Evolutionary conservation across 2,888 invertebrate genomes (phyloP).

Genomic region (Panopea generosa): DNA sequence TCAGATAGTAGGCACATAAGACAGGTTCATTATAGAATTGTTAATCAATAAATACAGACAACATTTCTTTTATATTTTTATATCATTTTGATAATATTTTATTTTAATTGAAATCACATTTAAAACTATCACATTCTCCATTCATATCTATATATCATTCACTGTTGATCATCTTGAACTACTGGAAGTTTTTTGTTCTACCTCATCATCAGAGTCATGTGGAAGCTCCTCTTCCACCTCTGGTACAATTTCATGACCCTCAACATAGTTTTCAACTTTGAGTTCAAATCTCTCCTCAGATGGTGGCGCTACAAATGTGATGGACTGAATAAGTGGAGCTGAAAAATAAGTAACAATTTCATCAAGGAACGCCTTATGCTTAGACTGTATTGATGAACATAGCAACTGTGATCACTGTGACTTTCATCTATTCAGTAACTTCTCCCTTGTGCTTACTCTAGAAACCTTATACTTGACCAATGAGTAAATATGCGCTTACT

Average conservation of each 20-base stretch:
- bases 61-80: too few species aligned
- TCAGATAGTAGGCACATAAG: too few species aligned
- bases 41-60: too few species aligned
- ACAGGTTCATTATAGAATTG: too few species aligned
- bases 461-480: too few species aligned
- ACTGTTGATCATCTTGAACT: background rate
- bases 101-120: too few species aligned
- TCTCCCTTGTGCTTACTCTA: too few species aligned
- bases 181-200: background rate
- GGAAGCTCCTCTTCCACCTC: background rate
- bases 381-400: background rate
- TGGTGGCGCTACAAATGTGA: slow-evolving; percentile 76
- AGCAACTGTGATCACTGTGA: background rate
- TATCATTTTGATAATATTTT: too few species aligned
- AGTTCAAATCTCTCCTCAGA: slow-evolving; percentile 76
- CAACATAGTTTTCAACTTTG: slow-evolving; percentile 7
- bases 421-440: background rate
- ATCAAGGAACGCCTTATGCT: background rate
- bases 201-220: slow-evolving; percentile 38
- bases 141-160: background rate
- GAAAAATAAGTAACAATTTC: slow-evolving; percentile 31
- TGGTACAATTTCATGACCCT: background rate
- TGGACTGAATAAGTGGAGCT: slow-evolving; percentile 73
- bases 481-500: too few species aligned
- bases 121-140: slow-evolving; percentile 4